A percentile compares a stretch with the other conserved stretches of the same genome.
phyloP scores from a whole-genome alignment of 1,140 invertebrate species.

The Branchinecta lindahli region DNA sequence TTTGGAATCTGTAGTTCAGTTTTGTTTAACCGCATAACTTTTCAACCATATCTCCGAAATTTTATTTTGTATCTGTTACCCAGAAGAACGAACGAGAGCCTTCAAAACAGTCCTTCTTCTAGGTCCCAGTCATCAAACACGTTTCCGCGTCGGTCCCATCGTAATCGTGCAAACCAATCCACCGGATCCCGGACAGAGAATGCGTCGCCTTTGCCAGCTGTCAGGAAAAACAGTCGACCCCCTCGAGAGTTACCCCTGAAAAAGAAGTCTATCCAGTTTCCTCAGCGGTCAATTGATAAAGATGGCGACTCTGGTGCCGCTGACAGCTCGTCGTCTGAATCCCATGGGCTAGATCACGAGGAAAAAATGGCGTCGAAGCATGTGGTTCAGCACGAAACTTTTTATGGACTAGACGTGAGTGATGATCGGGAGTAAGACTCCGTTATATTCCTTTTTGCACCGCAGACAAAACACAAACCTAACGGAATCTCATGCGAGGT shows the following conservation, averaged over 20 bases:
- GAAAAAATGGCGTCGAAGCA: neutral
- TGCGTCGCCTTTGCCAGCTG: neutral
- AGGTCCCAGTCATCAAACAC: neutral
- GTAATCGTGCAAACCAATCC: neutral
- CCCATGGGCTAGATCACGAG: neutral
- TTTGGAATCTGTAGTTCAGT: too few relatives aligned
- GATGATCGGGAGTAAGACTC: too few relatives aligned
- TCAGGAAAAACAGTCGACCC: neutral
- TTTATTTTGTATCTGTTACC: too few relatives aligned
- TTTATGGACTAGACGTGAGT: neutral
- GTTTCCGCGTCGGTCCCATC: neutral
- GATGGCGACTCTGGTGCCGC: neutral
- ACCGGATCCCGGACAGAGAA: neutral
- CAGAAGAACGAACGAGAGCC: too few relatives aligned
- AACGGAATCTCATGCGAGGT: too few relatives aligned
- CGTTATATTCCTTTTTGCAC: too few relatives aligned
- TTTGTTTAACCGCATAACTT: too few relatives aligned
- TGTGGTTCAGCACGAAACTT: neutral
- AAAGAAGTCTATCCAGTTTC: neutral
- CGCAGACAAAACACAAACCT: too few relatives aligned
- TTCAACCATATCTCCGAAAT: too few relatives aligned
- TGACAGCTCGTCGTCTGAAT: constrained; percentile 6
- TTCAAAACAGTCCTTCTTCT: too few relatives aligned
- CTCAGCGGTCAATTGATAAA: neutral
- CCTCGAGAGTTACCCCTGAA: neutral